Percentiles rank a stretch among this genome's conserved stretches.
Conservation (phyloP, 2,113 vertebrate species). For the Anser cygnoides region DNA sequence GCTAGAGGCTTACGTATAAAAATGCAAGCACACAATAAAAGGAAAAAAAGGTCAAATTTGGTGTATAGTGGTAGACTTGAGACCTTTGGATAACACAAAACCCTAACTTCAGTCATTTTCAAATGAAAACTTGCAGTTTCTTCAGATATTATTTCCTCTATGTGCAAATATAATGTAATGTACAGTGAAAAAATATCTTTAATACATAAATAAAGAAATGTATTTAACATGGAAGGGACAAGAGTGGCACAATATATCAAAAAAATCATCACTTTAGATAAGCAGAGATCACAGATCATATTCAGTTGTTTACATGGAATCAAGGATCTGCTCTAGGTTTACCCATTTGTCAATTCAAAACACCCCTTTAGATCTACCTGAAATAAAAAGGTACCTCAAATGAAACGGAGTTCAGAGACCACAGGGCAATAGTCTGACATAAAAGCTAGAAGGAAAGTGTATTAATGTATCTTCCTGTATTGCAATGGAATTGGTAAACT, state of each 20-base stretch:
- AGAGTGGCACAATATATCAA: background rate
- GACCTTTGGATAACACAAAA: background rate
- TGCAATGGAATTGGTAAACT: background rate
- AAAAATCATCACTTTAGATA: background rate
- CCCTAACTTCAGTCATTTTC: background rate
- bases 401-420: background rate
- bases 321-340: background rate
- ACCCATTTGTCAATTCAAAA: background rate
- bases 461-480: background rate
- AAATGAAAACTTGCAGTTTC: background rate
- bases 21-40: background rate
- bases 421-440: background rate
- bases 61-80: background rate
- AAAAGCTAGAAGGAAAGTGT: background rate
- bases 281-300: background rate
- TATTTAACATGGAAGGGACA: background rate
- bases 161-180: background rate
- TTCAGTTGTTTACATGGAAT: background rate
- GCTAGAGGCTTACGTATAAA: background rate
- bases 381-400: background rate
- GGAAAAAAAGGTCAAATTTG: background rate
- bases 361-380: background rate
- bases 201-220: background rate
- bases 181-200: background rate
- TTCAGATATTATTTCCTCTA: background rate